phyloP scores from a whole-genome alignment of 2,797 vertebrate species.

The Channallabes apus region DNA sequence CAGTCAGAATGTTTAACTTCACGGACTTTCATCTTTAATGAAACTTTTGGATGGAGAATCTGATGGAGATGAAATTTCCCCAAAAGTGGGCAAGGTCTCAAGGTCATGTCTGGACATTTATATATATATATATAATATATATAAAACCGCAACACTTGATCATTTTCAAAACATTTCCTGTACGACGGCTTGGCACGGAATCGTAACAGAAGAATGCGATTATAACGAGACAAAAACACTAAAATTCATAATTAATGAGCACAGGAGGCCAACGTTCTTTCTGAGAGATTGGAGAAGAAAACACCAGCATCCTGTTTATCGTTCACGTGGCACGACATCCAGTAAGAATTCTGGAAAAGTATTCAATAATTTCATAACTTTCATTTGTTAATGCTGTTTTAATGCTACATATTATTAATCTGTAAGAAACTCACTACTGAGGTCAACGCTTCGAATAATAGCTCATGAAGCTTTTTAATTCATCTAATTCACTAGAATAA shows the following conservation, averaged over 20 bases:
- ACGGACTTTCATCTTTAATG: not conserved
- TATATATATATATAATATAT: no score
- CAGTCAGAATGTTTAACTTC: conserved; percentile 4
- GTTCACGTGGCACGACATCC: not conserved
- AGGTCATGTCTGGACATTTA: not conserved
- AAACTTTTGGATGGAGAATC: conserved; percentile 2
- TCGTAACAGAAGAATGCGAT: not conserved
- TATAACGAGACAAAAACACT: conserved; percentile 8
- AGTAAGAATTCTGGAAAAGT: not conserved
- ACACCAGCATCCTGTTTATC: conserved; percentile 12
- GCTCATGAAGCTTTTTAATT: no score
- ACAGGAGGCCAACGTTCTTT: conserved; percentile 12
- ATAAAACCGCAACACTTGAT: not conserved
- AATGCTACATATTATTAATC: not conserved
- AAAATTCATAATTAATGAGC: conserved; percentile 5
- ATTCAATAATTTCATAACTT: conserved; percentile 86
- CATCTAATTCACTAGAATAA: no score
- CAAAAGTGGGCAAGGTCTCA: not conserved
- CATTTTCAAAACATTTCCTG: conserved; percentile 11
- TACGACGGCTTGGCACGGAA: not conserved
- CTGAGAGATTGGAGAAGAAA: conserved; percentile 22
- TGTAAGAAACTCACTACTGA: not conserved
- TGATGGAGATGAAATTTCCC: not conserved
- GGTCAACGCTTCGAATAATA: not conserved
- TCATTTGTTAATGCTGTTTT: conserved; percentile 68